These are phyloP conservation scores for Dermochelys coriacea DNA, from an alignment of 2,797 vertebrate genomes.

Conservation along the genomic window DNA sequence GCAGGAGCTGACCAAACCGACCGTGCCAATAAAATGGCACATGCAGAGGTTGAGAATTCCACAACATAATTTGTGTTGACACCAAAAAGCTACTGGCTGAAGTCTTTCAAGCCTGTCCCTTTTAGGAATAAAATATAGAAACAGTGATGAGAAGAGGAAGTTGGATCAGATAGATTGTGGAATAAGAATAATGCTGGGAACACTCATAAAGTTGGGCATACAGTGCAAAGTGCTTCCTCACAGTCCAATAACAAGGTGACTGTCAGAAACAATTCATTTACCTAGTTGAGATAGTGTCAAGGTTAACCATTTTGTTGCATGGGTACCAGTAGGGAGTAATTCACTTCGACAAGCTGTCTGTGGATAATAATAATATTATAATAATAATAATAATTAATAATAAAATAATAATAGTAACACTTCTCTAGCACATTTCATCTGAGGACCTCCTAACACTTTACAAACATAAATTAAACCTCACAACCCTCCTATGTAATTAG, in stretches of 20 bases:
- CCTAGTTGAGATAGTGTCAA: neutral
- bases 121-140: neutral
- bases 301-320: neutral
- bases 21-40: neutral
- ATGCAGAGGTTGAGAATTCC: neutral
- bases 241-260: conserved; percentile 29
- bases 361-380: accelerated
- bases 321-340: neutral
- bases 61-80: conserved; percentile 13
- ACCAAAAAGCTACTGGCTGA: neutral
- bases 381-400: neutral
- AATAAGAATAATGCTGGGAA: conserved; percentile 42
- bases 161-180: neutral
- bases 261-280: neutral
- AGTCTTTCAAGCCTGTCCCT: neutral
- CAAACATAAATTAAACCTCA: conserved; percentile 35
- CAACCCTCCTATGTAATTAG: neutral
- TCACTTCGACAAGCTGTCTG: neutral
- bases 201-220: conserved; percentile 7
- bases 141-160: neutral
- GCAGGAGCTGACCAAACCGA: accelerated
- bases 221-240: neutral
- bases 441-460: conserved; percentile 10
- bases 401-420: conserved; percentile 7
- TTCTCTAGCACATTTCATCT: neutral